Base-by-base conservation (phyloP, 2,888 invertebrate genomes). In the Cecidostiba fungosa region DNA sequence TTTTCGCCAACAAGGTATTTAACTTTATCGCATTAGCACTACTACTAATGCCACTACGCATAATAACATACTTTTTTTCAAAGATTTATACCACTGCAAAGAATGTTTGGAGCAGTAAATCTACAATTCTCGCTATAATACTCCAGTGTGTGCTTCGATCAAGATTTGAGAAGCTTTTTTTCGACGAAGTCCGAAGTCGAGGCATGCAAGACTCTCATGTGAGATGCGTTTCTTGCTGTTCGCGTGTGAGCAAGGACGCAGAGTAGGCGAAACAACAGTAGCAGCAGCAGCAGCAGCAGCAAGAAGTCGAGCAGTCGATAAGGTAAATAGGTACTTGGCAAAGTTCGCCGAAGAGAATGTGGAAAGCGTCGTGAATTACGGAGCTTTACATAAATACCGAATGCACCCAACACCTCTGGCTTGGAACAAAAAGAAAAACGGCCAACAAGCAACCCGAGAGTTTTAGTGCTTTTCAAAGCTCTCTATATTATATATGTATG, bases 191-290 rank as follows among this genome's bases (percentile, higher is more conserved):
- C 3, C 89, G 88, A 89, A 89, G 89, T 85, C 86, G 82, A 89
- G 88, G 89, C 91, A 90, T 90, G 90, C 90, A 88, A 91, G 86
- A 89, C 88, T 89, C 87, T 47, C 23, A 76, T 70, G 70, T 16
- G 50, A 43, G 76, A 79, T 77, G 84, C 36, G 72, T 88, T 89
- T 88, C 86, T 86, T 77, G 84, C 81, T 86, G 89, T 85, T 91
- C 89, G 91, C 91, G 91, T 91, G 91, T 89, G 86, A 83, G 88
- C 89, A 91, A 90, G 90, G 90, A 90, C 90, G 89, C 84, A 59
- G 84, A n/a, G n/a, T n/a, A n/a, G 54, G n/a, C n/a, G 54, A 59
- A 59, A 59, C 54, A 59, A 23, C 23, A n/a, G 1, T 6, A n/a
- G 6, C 54, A 59, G 23, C 39, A 54, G 19, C 54, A 54, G 19